A percentile compares a stretch with the other conserved stretches of the same genome.
Evolutionary conservation across 2,113 vertebrate genomes (phyloP).

Genomic region (Meles meles): DNA sequence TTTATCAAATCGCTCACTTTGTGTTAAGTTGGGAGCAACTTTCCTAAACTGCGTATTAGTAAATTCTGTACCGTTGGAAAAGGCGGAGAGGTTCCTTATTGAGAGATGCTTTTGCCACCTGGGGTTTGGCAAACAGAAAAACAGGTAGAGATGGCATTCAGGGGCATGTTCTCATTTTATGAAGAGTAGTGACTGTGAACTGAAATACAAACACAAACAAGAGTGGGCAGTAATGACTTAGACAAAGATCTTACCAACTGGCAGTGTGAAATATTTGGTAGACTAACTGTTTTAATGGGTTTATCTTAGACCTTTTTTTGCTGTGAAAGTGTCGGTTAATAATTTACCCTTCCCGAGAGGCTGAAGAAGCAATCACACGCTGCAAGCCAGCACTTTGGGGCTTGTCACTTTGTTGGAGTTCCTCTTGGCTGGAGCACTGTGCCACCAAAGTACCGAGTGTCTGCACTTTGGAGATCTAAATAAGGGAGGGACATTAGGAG

Average conservation of each 20-base stretch:
- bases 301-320: constrained; percentile 82
- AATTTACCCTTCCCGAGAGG: constrained; percentile 81
- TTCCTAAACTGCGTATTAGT: background rate
- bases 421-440: constrained; percentile 55
- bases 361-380: constrained; percentile 75
- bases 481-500: constrained; percentile 75
- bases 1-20: background rate
- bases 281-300: constrained; percentile 83
- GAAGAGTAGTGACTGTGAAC: constrained; percentile 40
- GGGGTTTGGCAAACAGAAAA: background rate
- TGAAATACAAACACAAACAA: constrained; percentile 64
- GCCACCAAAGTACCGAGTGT: constrained; percentile 75
- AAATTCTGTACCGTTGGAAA: background rate
- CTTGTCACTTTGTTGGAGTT: constrained; percentile 66
- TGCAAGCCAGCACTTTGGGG: constrained; percentile 53
- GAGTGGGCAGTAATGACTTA: constrained; percentile 73
- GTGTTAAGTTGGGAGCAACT: background rate
- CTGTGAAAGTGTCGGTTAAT: constrained; percentile 84
- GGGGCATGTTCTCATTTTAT: constrained; percentile 58
- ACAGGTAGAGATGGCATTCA: constrained; percentile 16
- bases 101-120: background rate
- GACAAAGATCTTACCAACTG: constrained; percentile 79
- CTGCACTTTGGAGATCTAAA: constrained; percentile 77
- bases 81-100: background rate
- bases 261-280: constrained; percentile 75